phyloP scores from a whole-genome alignment of 2,797 vertebrate genomes.

The Bucorvus abyssinicus region DNA sequence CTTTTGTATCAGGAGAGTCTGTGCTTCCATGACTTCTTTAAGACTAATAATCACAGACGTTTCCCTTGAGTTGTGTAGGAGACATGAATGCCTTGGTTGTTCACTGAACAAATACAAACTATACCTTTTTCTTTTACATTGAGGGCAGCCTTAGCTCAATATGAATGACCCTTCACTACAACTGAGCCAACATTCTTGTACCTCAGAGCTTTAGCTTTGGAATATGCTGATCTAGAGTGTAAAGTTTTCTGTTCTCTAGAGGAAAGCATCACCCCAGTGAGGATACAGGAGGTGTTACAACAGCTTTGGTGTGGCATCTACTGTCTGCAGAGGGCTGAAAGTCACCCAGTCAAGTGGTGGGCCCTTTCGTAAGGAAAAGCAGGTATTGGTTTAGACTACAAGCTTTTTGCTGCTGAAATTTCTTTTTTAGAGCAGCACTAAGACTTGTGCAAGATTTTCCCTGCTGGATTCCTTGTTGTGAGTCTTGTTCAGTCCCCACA shows the following conservation, averaged over 20 bases:
- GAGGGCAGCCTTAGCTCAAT: background rate
- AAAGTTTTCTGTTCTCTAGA: background rate
- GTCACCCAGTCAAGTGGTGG: background rate
- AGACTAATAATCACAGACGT: background rate
- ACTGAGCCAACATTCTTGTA: background rate
- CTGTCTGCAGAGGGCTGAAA: background rate
- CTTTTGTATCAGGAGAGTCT: background rate
- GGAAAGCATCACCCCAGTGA: background rate
- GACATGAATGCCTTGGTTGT: accelerated
- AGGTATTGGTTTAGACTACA: background rate
- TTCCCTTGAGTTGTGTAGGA: background rate
- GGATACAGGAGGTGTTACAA: background rate
- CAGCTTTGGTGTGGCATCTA: background rate
- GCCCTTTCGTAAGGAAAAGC: background rate
- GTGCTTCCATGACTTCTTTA: background rate
- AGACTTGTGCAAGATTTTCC: background rate
- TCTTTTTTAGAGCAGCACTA: background rate
- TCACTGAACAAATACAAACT: background rate
- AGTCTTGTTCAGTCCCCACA: background rate
- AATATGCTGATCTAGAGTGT: background rate
- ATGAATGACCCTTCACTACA: background rate
- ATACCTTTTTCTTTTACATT: background rate
- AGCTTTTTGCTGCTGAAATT: background rate
- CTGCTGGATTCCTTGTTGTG: background rate
- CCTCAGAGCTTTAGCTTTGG: background rate